Base-by-base conservation (phyloP, 2,113 vertebrate genomes). In the Rostratula benghalensis region DNA sequence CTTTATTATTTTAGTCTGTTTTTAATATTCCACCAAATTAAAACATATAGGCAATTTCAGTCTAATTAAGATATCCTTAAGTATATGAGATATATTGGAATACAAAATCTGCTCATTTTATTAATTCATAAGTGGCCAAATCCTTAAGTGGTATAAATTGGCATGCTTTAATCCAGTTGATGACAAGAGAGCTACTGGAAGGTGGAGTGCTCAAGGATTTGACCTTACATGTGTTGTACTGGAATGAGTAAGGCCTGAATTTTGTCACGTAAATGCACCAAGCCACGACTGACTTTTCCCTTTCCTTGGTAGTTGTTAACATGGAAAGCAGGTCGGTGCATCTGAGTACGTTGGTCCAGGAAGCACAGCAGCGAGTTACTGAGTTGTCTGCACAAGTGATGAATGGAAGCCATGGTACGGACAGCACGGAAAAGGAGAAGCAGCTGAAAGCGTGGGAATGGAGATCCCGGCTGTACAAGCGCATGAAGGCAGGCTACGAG, bases 401-500 rank as follows among this genome's bases (percentile, higher is more conserved):
- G 96, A 97, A 96, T 6, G 98, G 99, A 68, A 98, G 98, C 23
- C 97, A 98, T 15, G 98, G 96, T 6, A 93, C 98, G 59, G 99
- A 99, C 87, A 98, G 95, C 39, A 97, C 98, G 12, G 99, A 99
- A 69, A 98, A 98, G 64, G 98, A 99, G 96, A 99, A 99, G 78
- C 98, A 98, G 76, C 98, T 99, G 37, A 98, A 98, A 85, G 98
- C 98, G n/a, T 99, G 99, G 99, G 98, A 99, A 95, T 99, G 99
- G 99, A 98, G 98, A 96, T 98, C 97, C 88, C 98, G 98, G 87
- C 98, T 99, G 15, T 99, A 99, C 97, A 98, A 98, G 83, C 98
- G 99, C 94, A 99, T 99, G 99, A 98, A 96, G 90, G 98, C 98
- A 0, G 99, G 98, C 95, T 99, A 99, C 45, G 99, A 99, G 87